Evolutionary conservation across 1,140 invertebrate species (phyloP), one percentile per base, ranked within the genome.

Genomic region (Ruditapes philippinarum): DNA sequence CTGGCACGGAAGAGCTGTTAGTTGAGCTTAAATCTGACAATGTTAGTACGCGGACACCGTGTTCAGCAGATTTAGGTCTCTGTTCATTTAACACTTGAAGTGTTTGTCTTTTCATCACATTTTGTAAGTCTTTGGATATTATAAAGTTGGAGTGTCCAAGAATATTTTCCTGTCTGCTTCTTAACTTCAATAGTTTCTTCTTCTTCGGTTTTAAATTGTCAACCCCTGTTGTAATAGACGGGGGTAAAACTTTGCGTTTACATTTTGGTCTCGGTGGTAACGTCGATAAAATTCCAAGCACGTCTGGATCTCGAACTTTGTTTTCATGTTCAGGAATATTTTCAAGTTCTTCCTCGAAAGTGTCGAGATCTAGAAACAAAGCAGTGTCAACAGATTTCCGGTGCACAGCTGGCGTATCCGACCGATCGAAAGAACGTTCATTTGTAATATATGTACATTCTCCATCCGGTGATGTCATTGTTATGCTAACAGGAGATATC

Each of bases 291-390:
- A 70, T 36, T 25, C 80, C 70, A 2, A 45, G 12, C n/a, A 65
- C 38, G 0, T 49, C 49, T 31, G 45, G 33, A 51, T 83, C 40
- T 12, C 19, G 25, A 17, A 40, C 14, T 25, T 60, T 60, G 19
- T n/a, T 25, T 31, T 51, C 70, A 12, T 28, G 14, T 3, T 62
- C 42, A 25, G 57, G 33, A 49, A 88, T 80, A 22, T 79, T 79
- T 54, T 88, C 85, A 60, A 88, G 60, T 78, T 88, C 85, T 49
- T 79, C 76, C n/a, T 88, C 85, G 70, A 79, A 51, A 25, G 74
- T 25, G 38, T 80, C 85, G 14, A 79, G 28, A 38, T 68, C 54
- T 0, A 68, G 19, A 54, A 51, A 19, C 22, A 79, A 22, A 7
- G 25, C 45, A 1, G 38, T 33, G 17, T 14, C 28, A 74, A 14